phyloP scores from a whole-genome alignment of 1,140 invertebrate genomes.

The Doryteuthis pealeii region DNA sequence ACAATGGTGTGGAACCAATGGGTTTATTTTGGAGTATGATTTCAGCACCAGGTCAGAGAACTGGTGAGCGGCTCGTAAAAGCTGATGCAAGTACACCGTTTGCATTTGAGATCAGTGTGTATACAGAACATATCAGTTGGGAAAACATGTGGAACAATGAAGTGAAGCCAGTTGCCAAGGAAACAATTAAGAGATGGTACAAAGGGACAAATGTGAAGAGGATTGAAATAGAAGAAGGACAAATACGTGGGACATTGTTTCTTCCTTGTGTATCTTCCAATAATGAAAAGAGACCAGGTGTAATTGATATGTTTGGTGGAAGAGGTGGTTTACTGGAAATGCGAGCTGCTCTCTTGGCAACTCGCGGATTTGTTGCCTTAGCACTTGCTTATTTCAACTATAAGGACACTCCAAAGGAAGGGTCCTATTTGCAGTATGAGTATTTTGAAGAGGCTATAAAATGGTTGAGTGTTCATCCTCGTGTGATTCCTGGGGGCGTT shows the following conservation, averaged over 20 bases:
- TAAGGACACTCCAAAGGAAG: constrained; percentile 35
- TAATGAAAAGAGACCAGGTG: constrained; percentile 39
- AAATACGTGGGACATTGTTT: constrained; percentile 32
- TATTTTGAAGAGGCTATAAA: constrained; percentile 31
- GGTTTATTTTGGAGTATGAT: constrained; percentile 41
- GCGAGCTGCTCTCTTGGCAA: constrained; percentile 46
- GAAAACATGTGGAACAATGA: constrained; percentile 10
- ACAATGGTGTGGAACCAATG: constrained; percentile 34
- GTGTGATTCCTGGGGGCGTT: constrained; percentile 25
- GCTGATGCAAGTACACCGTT: constrained; percentile 27
- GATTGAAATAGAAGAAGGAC: constrained; percentile 27
- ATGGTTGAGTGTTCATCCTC: constrained; percentile 26
- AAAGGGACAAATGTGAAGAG: constrained; percentile 20
- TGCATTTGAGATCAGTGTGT: constrained; percentile 19
- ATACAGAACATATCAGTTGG: constrained; percentile 20
- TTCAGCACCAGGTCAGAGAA: constrained; percentile 19
- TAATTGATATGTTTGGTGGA: constrained; percentile 53
- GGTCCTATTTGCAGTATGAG: not conserved
- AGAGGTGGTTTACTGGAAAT: constrained; percentile 39
- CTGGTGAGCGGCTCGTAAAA: constrained; percentile 21
- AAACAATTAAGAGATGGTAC: constrained; percentile 25
- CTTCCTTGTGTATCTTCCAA: constrained; percentile 28
- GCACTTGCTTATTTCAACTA: constrained; percentile 42
- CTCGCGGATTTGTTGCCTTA: constrained; percentile 40
- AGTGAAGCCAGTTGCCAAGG: constrained; percentile 9